A percentile compares a stretch with the other conserved stretches of the same genome.
Evolutionary conservation across 2,888 invertebrate genomes (phyloP).

Genomic region (Tubulanus polymorphus): DNA sequence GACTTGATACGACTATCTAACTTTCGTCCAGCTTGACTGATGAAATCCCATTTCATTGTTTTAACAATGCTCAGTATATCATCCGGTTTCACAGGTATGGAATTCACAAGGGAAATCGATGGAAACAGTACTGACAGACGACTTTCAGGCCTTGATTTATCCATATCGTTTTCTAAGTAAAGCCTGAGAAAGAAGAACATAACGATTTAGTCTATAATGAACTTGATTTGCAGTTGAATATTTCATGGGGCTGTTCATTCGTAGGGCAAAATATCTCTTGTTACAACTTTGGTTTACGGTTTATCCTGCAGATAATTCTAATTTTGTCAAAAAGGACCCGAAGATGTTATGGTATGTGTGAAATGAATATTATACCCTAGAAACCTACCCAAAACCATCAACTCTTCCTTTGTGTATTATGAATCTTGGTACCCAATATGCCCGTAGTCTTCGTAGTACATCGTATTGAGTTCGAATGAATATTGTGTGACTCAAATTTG

Average conservation of each 20-base stretch:
- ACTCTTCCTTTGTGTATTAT: slow-evolving; percentile 45
- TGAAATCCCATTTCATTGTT: slow-evolving; percentile 35
- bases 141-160: no score
- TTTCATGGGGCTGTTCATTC: no score
- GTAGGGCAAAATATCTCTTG: no score
- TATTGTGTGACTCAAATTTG: slow-evolving; percentile 46
- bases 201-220: no score
- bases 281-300: no score
- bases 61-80: slow-evolving; percentile 36
- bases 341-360: no score
- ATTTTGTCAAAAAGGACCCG: no score
- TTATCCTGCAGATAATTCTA: no score
- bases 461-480: slow-evolving; percentile 53
- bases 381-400: slow-evolving; percentile 22
- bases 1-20: slow-evolving; percentile 38
- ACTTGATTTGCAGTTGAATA: no score
- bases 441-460: slow-evolving; percentile 46
- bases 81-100: slow-evolving; percentile 47
- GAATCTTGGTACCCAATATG: slow-evolving; percentile 52
- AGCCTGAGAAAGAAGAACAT: no score
- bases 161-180: no score
- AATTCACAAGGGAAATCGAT: slow-evolving; percentile 47
- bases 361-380: no score
- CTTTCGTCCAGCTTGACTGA: slow-evolving; percentile 32
- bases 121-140: slow-evolving; percentile 33